phyloP scores from a whole-genome alignment of 2,797 vertebrate species.

The Lacerta bilineata region DNA sequence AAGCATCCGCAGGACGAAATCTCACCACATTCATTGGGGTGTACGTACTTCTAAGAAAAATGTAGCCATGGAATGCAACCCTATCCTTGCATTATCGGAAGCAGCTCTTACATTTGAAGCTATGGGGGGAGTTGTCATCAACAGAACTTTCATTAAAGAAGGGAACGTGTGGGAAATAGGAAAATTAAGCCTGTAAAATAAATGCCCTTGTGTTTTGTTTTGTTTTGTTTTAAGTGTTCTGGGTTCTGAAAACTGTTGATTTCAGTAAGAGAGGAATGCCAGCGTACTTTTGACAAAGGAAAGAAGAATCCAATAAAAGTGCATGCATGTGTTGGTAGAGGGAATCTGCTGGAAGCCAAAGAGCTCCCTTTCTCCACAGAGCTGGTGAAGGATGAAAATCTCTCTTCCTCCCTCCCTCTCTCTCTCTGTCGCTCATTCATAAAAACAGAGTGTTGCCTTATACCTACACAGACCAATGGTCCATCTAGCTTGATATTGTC shows the following conservation, averaged over 20 bases:
- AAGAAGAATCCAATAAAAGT: neutral
- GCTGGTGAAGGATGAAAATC: too few species aligned
- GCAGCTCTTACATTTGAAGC: neutral
- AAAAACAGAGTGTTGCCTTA: too few species aligned
- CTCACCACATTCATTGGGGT: too few species aligned
- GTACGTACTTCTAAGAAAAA: neutral
- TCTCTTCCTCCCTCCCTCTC: too few species aligned
- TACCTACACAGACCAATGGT: too few species aligned
- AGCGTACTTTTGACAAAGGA: neutral
- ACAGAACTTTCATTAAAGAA: neutral
- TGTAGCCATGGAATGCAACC: neutral
- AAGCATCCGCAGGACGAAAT: neutral
- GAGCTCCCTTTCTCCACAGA: too few species aligned
- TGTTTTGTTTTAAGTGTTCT: neutral
- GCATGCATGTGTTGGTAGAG: too few species aligned
- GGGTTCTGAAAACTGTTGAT: neutral
- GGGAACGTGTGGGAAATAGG: neutral
- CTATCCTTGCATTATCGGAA: neutral
- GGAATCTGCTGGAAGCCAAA: too few species aligned
- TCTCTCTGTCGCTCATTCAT: too few species aligned
- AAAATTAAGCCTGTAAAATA: neutral
- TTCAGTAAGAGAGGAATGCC: too few species aligned
- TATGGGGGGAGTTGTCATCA: neutral
- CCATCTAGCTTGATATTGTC: too few species aligned
- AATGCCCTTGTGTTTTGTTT: too few species aligned